These are phyloP conservation scores for Philonicus albiceps DNA, from an alignment of 2,888 invertebrate genomes.

Conservation along the genomic window DNA sequence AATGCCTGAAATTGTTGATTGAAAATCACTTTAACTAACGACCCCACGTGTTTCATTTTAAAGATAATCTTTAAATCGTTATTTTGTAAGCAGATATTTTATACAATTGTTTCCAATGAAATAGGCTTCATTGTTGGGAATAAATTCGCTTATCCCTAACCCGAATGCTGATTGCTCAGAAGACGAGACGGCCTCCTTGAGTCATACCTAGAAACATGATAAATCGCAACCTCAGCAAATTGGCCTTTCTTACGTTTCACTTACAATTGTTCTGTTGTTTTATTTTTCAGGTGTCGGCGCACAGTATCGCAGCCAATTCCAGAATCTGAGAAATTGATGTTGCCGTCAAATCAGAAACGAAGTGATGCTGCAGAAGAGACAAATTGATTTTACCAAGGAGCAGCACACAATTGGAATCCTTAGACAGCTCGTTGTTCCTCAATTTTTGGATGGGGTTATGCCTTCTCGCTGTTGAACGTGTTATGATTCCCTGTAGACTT, in stretches of 20 bases:
- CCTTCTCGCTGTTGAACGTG: neutral
- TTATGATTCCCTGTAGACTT: neutral
- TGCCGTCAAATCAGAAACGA: neutral
- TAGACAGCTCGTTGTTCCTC: neutral
- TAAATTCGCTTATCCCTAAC: neutral
- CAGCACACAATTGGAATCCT: neutral
- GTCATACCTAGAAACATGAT: neutral
- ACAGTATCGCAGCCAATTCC: neutral
- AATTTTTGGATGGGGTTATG: neutral
- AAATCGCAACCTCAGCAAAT: neutral
- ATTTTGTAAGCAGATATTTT: neutral
- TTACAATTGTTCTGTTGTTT: conserved; percentile 2
- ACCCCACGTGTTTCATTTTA: neutral
- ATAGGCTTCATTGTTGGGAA: neutral
- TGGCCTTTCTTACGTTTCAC: neutral
- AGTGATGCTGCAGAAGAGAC: neutral
- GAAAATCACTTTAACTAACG: neutral
- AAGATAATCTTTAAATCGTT: neutral
- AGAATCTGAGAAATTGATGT: neutral
- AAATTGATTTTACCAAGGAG: neutral
- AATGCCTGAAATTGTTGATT: neutral
- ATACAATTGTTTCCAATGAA: neutral
- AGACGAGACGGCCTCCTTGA: neutral
- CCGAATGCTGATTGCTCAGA: neutral
- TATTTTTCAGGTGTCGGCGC: conserved; percentile 9